Conservation (phyloP, 2,113 vertebrate species). For the Epinephelus fuscoguttatus region DNA sequence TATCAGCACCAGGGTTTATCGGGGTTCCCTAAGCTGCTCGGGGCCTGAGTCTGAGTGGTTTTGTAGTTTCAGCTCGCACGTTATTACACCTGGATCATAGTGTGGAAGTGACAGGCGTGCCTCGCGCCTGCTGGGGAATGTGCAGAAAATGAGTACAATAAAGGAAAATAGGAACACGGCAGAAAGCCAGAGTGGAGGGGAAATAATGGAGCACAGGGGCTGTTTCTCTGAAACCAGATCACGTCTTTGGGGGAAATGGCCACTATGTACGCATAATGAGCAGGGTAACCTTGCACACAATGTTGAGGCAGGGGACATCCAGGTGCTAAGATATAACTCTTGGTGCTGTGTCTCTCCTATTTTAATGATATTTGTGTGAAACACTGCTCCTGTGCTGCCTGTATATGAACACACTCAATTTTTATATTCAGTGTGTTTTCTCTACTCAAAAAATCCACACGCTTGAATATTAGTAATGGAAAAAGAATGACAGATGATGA, state of each 20-base stretch:
- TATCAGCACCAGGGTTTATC: constrained; percentile 21
- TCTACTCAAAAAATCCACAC: not conserved
- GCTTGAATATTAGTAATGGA: not conserved
- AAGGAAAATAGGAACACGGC: not conserved
- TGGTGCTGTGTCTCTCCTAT: not conserved
- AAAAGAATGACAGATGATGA: too few species aligned
- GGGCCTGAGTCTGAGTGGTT: constrained; percentile 43
- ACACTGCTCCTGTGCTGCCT: not conserved
- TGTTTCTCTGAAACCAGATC: constrained; percentile 19
- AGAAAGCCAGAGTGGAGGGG: not conserved
- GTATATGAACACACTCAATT: too few species aligned
- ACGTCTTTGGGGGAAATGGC: not conserved
- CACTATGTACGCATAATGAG: not conserved
- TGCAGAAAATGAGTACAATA: constrained; percentile 30
- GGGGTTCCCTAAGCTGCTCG: constrained; percentile 47
- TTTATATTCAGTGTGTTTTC: too few species aligned
- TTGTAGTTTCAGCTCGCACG: constrained; percentile 24
- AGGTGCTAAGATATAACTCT: not conserved
- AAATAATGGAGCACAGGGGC: constrained; percentile 1
- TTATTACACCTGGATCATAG: constrained; percentile 50
- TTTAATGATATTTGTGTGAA: not conserved
- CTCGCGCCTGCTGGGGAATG: constrained; percentile 18
- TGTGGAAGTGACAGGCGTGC: constrained; percentile 43
- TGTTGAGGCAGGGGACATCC: not conserved
- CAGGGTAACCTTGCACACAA: not conserved